These are phyloP conservation scores for Vanessa tameamea DNA, from an alignment of 1,140 invertebrate genomes.

Conservation along the genomic window DNA sequence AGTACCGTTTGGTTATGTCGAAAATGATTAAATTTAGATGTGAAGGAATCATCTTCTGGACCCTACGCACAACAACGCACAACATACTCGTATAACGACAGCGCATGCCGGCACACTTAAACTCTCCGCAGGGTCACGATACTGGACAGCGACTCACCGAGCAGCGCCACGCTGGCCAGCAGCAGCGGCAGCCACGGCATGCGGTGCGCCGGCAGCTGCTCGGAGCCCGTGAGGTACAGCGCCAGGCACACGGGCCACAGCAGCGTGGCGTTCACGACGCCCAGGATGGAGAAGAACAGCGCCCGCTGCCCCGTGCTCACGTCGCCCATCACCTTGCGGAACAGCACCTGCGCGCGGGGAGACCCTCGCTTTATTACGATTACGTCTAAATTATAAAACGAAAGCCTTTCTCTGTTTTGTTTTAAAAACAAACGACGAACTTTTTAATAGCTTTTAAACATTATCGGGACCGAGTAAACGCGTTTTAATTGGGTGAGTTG, in stretches of 20 bases:
- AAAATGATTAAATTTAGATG: background rate
- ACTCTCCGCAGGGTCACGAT: too few species aligned
- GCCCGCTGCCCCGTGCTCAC: constrained; percentile 93
- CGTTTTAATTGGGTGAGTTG: constrained; percentile 15
- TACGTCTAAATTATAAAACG: background rate
- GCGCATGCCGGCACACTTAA: too few species aligned
- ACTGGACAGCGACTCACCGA: constrained; percentile 82
- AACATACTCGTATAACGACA: too few species aligned
- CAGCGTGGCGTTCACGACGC: constrained; percentile 89
- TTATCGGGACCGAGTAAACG: constrained; percentile 20
- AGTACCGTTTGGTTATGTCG: too few species aligned
- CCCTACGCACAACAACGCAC: too few species aligned
- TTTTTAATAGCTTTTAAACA: constrained; percentile 4
- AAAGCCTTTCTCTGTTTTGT: background rate
- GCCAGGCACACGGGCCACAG: constrained; percentile 93
- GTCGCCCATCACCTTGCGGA: constrained; percentile 95
- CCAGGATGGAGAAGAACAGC: constrained; percentile 92
- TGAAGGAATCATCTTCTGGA: background rate
- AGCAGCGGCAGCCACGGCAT: constrained; percentile 91
- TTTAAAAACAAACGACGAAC: constrained; percentile 8
- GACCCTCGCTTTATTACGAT: background rate
- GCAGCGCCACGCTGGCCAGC: constrained; percentile 87
- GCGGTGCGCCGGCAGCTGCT: constrained; percentile 88
- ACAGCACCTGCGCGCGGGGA: constrained; percentile 87
- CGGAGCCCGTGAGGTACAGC: constrained; percentile 91